These are phyloP conservation scores for Gorsachius goisagi DNA, from an alignment of 2,113 vertebrate species.

Conservation along the genomic window DNA sequence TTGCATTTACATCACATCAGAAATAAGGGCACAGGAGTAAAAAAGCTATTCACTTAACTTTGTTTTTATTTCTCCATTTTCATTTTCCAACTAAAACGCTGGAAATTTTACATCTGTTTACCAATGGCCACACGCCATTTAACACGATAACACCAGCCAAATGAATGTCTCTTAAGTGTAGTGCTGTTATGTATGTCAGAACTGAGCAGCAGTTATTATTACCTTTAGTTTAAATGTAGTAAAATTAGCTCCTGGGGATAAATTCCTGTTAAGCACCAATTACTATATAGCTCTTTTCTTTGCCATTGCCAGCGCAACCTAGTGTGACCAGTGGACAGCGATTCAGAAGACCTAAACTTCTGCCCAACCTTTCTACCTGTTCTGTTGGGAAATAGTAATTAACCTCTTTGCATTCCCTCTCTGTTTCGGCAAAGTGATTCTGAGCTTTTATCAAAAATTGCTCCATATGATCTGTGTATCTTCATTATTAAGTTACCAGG, in stretches of 20 bases:
- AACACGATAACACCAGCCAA: not conserved
- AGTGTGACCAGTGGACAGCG: not conserved
- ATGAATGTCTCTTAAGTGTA: not conserved
- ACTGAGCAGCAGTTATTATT: slow-evolving; percentile 1
- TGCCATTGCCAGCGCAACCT: not conserved
- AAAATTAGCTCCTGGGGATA: slow-evolving; percentile 22
- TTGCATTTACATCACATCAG: not conserved
- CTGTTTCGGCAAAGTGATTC: not conserved
- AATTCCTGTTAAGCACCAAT: not conserved
- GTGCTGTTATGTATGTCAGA: not conserved
- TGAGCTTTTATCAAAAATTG: not conserved
- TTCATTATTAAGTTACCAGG: not conserved
- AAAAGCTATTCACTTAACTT: not conserved
- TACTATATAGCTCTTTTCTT: not conserved
- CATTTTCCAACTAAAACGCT: not conserved
- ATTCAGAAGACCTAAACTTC: not conserved
- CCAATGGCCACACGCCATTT: not conserved
- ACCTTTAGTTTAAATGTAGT: not conserved
- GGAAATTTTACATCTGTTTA: slow-evolving; percentile 42
- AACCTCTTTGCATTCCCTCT: not conserved
- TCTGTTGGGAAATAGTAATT: not conserved
- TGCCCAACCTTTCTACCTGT: not conserved
- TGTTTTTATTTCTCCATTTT: not conserved
- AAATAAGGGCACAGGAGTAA: not conserved
- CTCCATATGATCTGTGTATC: not conserved